Evolutionary conservation across 2,113 vertebrate genomes (phyloP).

Genomic region (Calidris pygmaea): DNA sequence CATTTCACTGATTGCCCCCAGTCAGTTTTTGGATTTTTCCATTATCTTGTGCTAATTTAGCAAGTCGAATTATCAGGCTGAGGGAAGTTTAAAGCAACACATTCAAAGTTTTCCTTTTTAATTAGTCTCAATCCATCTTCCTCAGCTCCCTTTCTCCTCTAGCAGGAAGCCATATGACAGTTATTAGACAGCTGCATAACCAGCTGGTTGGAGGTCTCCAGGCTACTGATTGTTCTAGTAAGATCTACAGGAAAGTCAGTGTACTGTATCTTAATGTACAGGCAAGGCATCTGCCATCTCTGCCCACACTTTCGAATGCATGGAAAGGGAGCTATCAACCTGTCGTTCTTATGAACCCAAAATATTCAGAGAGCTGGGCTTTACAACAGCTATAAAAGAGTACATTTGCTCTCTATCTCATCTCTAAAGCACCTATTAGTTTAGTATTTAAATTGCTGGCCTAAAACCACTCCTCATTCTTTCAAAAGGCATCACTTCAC

Average conservation of each 20-base stretch:
- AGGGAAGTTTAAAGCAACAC: background rate
- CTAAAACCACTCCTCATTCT: background rate
- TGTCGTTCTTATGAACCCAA: background rate
- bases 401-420: background rate
- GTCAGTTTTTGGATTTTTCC: background rate
- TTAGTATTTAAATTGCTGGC: background rate
- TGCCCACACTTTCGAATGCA: background rate
- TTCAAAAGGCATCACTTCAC: background rate
- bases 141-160: background rate
- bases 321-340: background rate
- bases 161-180: constrained; percentile 10
- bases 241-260: background rate
- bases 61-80: background rate
- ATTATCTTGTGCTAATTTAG: background rate
- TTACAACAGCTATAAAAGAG: background rate
- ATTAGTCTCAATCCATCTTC: constrained; percentile 42
- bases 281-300: constrained; percentile 31
- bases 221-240: constrained; percentile 33
- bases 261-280: background rate
- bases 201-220: constrained; percentile 63
- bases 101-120: constrained; percentile 49
- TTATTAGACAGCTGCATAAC: constrained; percentile 53
- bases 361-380: background rate
- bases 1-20: background rate
- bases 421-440: background rate